Evolutionary conservation across 2,797 vertebrate genomes (phyloP), one percentile per base, ranked within the genome.

Genomic region (Danio kyathit): DNA sequence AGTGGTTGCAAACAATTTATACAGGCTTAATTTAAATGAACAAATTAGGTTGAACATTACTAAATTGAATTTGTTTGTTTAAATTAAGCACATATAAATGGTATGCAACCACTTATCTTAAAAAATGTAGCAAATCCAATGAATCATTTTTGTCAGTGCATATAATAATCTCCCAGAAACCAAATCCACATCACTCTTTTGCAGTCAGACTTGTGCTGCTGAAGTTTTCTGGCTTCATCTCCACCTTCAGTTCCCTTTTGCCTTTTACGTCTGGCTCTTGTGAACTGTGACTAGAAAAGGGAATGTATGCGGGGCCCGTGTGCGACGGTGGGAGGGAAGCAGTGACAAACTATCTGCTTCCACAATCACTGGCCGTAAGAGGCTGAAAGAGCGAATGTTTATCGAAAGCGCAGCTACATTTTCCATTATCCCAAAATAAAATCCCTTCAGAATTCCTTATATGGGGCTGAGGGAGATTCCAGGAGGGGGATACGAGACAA

Each of bases 371-470:
- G 81, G 57, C 83, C 70, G 79, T 86, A 79, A 84, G 76, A 91
- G 87, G 79, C 90, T 89, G 85, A 87, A 89, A 87, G 89, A 90
- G 88, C 83, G 88, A 90, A 90, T 94, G 94, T 94, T 95, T 95
- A 94, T 93, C 88, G 86, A 89, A 88, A 89, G 88, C 86, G 59
- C 86, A 70, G 80, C 92, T 92, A 90, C 90, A 91, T 93, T 94
- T 94, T 94, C 93, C 93, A 93, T 89, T 88, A 90, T 93, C 91
- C 92, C 86, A 86, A 89, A 92, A 93, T 91, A 91, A 94, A 94
- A 92, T 93, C 88, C 85, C 74, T 85, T 79, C 79, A 83, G 75
- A 93, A 92, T 95, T 94, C 88, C 96, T 94, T 96, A 95, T 96
- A 96, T 95, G 95, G 29, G 96, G 92, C 91, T 10, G 90, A 92